Conservation (phyloP, 2,113 vertebrate genomes). For the Gobio gobio region DNA sequence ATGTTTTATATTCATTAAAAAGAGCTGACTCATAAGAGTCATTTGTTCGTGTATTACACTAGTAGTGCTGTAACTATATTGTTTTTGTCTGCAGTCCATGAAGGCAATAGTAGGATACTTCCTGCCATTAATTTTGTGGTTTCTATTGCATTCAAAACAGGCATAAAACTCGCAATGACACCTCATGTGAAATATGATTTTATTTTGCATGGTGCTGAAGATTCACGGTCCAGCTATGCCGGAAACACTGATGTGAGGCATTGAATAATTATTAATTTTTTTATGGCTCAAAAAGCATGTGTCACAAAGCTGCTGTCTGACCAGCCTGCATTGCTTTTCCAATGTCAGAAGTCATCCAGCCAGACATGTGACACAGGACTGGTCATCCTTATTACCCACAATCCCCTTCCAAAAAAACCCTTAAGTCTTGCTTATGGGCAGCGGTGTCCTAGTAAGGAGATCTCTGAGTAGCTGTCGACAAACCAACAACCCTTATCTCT, state of each 20-base stretch:
- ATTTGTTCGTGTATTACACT: background rate
- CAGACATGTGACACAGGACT: slow-evolving; percentile 19
- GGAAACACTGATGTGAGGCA: background rate
- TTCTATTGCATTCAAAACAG: background rate
- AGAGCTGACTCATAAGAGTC: background rate
- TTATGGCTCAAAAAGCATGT: background rate
- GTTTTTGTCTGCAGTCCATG: background rate
- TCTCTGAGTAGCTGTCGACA: slow-evolving; percentile 66
- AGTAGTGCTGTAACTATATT: background rate
- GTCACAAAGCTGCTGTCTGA: background rate
- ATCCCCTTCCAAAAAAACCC: background rate
- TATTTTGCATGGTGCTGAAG: background rate
- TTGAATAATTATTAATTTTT: background rate
- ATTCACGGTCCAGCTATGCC: background rate
- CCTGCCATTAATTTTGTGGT: background rate
- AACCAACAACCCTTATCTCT: slow-evolving; percentile 60
- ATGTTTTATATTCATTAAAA: background rate
- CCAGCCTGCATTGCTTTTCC: slow-evolving; percentile 36
- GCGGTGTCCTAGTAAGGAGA: slow-evolving; percentile 57
- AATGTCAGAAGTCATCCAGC: slow-evolving; percentile 58
- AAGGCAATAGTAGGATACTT: background rate
- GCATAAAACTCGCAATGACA: background rate
- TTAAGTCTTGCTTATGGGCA: slow-evolving; percentile 56
- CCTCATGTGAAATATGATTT: background rate
- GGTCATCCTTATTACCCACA: slow-evolving; percentile 15